A percentile compares a stretch with the other conserved stretches of the same genome.
phyloP scores from a whole-genome alignment of 2,113 vertebrate genomes.

The Clinocottus analis region DNA sequence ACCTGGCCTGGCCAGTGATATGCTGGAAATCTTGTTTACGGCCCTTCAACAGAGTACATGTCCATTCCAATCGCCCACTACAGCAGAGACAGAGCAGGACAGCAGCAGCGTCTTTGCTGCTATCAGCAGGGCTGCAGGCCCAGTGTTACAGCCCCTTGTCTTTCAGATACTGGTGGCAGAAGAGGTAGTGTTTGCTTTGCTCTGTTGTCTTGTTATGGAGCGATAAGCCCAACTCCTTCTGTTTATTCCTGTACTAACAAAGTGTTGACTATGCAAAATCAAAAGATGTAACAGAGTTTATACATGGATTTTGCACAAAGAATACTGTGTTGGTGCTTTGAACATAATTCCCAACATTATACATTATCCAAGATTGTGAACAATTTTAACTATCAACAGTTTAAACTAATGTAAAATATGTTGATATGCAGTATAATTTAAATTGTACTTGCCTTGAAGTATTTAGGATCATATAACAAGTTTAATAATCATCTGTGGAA shows the following conservation, averaged over 20 bases:
- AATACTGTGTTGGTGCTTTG: not conserved
- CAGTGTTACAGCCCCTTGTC: conserved; percentile 47
- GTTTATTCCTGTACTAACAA: conserved; percentile 25
- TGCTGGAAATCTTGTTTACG: conserved; percentile 76
- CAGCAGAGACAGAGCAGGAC: conserved; percentile 57
- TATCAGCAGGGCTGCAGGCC: conserved; percentile 67
- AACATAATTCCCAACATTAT: not conserved
- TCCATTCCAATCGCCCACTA: conserved; percentile 60
- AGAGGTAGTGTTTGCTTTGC: conserved; percentile 52
- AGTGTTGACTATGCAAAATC: conserved; percentile 23
- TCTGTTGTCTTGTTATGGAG: conserved; percentile 46
- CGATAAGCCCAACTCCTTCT: conserved; percentile 52
- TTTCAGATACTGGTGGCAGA: conserved; percentile 50
- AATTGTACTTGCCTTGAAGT: not conserved
- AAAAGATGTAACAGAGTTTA: conserved; percentile 2
- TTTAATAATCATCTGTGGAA: not conserved
- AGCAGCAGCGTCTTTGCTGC: conserved; percentile 51
- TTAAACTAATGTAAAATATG: not conserved
- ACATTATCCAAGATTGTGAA: not conserved
- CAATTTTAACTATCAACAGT: not conserved
- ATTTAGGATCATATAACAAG: not conserved
- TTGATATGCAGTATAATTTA: not conserved
- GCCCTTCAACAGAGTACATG: conserved; percentile 71
- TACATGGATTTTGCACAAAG: not conserved
- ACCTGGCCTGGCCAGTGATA: conserved; percentile 51